Conservation (phyloP, 2,113 vertebrate species). For the Rhea pennata region DNA sequence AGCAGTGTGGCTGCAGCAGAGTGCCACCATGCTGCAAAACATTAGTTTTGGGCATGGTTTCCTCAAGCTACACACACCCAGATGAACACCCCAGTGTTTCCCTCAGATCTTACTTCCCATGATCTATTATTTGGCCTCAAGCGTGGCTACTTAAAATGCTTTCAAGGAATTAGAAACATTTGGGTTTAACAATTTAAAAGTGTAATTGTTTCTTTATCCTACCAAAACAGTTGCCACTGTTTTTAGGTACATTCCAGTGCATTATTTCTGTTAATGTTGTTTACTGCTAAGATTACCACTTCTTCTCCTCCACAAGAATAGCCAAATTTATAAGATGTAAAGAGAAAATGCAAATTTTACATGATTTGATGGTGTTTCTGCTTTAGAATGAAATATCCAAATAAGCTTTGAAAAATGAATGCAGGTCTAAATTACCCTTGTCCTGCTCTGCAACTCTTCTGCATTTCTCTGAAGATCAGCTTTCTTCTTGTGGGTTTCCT, state of each 20-base stretch:
- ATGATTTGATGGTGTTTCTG: background rate
- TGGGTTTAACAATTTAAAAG: background rate
- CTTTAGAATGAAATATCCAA: background rate
- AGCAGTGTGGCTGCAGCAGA: rapidly evolving
- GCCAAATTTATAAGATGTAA: background rate
- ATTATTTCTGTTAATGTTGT: background rate
- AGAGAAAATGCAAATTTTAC: background rate
- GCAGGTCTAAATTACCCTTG: background rate
- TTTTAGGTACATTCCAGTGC: background rate
- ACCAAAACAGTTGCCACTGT: background rate
- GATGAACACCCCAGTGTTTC: background rate
- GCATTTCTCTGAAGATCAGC: background rate
- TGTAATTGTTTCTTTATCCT: background rate
- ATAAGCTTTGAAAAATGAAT: background rate
- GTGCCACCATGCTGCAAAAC: rapidly evolving
- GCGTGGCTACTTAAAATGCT: background rate
- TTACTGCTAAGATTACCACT: background rate
- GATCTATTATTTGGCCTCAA: background rate
- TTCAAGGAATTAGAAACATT: background rate
- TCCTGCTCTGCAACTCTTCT: background rate
- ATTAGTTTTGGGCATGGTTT: background rate
- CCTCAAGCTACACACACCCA: background rate
- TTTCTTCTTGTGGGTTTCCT: background rate
- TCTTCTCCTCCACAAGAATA: background rate
- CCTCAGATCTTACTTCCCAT: background rate